A percentile compares a stretch with the other conserved stretches of the same genome.
phyloP scores from a whole-genome alignment of 1,140 invertebrate genomes.

The Zaprionus lachaisei region DNA sequence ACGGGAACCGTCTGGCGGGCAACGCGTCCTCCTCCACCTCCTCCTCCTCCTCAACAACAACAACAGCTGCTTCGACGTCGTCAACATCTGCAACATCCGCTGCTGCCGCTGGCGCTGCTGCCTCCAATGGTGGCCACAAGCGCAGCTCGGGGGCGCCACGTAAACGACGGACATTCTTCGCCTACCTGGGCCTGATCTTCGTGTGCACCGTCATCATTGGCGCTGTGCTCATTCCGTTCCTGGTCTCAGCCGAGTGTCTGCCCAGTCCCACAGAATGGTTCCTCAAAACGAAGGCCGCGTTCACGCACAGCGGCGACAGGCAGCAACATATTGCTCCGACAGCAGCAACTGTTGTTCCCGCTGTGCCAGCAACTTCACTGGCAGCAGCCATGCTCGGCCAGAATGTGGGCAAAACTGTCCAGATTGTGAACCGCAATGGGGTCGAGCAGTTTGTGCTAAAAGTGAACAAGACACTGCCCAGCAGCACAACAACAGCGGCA shows the following conservation, averaged over 20 bases:
- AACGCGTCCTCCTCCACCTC: constrained; percentile 13
- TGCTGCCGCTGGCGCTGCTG: constrained; percentile 1
- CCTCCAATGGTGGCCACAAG: constrained; percentile 30
- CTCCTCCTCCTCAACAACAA: constrained; percentile 19
- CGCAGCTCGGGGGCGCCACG: constrained; percentile 31
- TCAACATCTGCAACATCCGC: constrained; percentile 31
- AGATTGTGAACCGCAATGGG: constrained; percentile 75
- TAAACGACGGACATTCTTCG: constrained; percentile 75
- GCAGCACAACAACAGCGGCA: not conserved
- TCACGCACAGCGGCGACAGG: constrained; percentile 54
- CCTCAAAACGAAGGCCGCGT: constrained; percentile 81
- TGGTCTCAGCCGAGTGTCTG: constrained; percentile 79
- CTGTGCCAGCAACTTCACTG: constrained; percentile 23
- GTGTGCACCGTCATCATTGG: constrained; percentile 82
- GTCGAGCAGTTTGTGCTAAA: constrained; percentile 71
- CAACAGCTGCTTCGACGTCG: not conserved
- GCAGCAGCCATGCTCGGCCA: constrained; percentile 27
- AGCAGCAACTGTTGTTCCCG: constrained; percentile 1
- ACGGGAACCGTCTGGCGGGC: constrained; percentile 48
- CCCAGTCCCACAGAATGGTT: constrained; percentile 83
- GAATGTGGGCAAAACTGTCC: constrained; percentile 64
- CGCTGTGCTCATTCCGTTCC: constrained; percentile 77
- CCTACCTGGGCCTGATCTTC: constrained; percentile 79
- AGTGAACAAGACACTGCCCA: constrained; percentile 61
- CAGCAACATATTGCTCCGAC: constrained; percentile 10